A percentile compares a stretch with the other conserved stretches of the same genome.
Conservation (phyloP, 2,797 vertebrate genomes). For the Uromys caudimaculatus region DNA sequence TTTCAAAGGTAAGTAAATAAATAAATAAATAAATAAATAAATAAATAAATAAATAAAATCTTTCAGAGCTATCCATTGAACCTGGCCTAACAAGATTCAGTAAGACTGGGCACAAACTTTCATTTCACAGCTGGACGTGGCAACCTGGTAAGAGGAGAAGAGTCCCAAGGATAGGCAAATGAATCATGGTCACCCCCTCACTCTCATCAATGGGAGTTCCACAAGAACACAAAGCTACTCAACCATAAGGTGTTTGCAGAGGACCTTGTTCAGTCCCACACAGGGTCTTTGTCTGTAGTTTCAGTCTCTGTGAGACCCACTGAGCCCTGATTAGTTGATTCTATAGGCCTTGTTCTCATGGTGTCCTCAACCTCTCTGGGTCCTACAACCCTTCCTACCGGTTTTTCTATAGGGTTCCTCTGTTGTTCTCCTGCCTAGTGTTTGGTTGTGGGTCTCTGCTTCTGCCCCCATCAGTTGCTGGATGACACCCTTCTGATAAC, state of each 20-base stretch:
- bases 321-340: neutral
- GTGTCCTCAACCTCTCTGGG: neutral
- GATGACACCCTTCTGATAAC: neutral
- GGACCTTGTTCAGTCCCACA: neutral
- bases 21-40: no score
- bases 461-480: neutral
- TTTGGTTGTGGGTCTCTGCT: neutral
- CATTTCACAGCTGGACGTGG: neutral
- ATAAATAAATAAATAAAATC: fast-evolving
- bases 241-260: neutral
- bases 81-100: neutral
- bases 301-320: neutral
- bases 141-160: neutral
- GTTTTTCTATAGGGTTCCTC: neutral
- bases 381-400: neutral
- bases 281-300: neutral
- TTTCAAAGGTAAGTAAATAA: neutral
- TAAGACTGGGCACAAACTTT: neutral
- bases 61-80: neutral
- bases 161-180: neutral
- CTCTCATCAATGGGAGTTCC: neutral
- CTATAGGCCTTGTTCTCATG: neutral
- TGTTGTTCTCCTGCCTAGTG: neutral
- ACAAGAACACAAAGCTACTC: neutral
- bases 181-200: neutral